A percentile compares a stretch with the other conserved stretches of the same genome.
Conservation (phyloP, 2,888 invertebrate genomes). For the Drosophila colorata region DNA sequence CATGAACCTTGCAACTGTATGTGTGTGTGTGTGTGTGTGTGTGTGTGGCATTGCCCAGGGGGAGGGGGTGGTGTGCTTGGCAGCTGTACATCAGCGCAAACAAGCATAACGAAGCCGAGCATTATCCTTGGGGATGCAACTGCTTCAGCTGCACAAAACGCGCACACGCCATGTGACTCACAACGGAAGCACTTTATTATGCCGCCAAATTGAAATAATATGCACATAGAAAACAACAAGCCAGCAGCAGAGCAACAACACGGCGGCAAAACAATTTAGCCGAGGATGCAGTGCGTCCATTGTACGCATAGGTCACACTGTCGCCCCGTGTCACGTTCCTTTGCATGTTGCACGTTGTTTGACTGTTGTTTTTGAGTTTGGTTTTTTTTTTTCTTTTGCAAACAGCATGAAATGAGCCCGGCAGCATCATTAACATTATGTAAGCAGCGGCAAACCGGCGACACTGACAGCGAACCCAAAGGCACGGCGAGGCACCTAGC, state of each 20-base stretch:
- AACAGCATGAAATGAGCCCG: constrained; percentile 69
- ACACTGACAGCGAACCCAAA: constrained; percentile 44
- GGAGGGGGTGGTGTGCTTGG: constrained; percentile 15
- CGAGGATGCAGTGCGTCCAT: constrained; percentile 64
- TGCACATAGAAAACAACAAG: constrained; percentile 52
- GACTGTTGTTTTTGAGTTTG: constrained; percentile 66
- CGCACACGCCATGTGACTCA: constrained; percentile 58
- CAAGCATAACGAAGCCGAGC: constrained; percentile 71
- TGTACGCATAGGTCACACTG: constrained; percentile 43
- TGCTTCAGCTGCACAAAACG: constrained; percentile 38
- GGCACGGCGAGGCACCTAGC: constrained; percentile 16
- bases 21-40: constrained; percentile 4
- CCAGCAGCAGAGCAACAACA: constrained; percentile 20
- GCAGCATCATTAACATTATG: constrained; percentile 78
- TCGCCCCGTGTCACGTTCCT: constrained; percentile 8
- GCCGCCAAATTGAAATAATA: constrained; percentile 79
- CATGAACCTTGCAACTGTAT: constrained; percentile 58
- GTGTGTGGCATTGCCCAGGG: constrained; percentile 45
- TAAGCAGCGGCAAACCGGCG: constrained; percentile 73
- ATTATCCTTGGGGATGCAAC: constrained; percentile 73
- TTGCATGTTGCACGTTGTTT: constrained; percentile 31
- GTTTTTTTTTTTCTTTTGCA: constrained; percentile 59
- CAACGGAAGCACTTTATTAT: constrained; percentile 73
- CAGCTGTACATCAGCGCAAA: constrained; percentile 54
- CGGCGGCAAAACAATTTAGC: constrained; percentile 51